Conservation (phyloP, 2,113 vertebrate genomes). For the Bothrops jararaca region DNA sequence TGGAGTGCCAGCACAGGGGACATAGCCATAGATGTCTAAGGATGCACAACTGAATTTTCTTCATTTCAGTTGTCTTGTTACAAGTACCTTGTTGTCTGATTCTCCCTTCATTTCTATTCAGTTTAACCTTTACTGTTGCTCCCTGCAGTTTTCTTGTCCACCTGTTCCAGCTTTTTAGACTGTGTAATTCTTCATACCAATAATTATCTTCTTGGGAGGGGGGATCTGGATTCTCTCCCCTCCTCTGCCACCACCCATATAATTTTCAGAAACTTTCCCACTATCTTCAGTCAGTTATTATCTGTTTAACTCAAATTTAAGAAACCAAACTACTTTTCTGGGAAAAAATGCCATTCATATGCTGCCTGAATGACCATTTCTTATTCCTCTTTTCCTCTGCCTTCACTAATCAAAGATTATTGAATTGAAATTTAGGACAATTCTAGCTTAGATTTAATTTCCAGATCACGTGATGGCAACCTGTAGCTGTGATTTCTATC, state of each 20-base stretch:
- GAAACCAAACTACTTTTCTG: not conserved
- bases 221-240: not conserved
- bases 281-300: not conserved
- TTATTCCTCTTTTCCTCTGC: not conserved
- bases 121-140: not conserved
- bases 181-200: not conserved
- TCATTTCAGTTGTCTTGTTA: not conserved
- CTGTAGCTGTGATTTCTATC: not conserved
- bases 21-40: not conserved
- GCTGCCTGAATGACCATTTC: not conserved
- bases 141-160: not conserved
- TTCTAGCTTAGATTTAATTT: not conserved
- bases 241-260: not conserved
- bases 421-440: not conserved
- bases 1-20: not conserved
- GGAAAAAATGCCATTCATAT: not conserved
- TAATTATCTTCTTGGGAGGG: not conserved
- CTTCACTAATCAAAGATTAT: not conserved
- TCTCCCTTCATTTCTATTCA: not conserved
- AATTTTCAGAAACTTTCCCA: not conserved
- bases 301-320: not conserved
- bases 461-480: too few species aligned
- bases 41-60: not conserved
- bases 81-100: too few species aligned
- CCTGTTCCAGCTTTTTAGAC: not conserved